Evolutionary conservation across 2,797 vertebrate species (phyloP).

Genomic region (Enteromius radiatus): DNA sequence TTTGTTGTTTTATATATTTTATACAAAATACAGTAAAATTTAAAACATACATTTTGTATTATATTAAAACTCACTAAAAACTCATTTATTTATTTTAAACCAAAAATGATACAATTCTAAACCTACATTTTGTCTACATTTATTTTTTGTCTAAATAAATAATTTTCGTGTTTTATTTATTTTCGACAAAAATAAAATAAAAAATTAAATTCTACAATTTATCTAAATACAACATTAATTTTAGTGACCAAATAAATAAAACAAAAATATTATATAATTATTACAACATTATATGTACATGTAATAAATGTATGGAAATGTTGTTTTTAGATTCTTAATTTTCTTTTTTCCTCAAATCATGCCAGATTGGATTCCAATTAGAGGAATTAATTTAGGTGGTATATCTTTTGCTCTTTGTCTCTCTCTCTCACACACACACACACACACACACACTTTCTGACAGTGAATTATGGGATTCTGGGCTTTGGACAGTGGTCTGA

Average conservation of each 20-base stretch:
- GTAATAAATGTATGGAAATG: neutral
- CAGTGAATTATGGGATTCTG: slow-evolving; percentile 83
- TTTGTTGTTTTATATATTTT: neutral
- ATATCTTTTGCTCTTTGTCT: slow-evolving; percentile 48
- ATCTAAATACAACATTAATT: neutral
- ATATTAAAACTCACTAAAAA: neutral
- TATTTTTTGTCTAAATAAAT: neutral
- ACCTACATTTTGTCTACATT: neutral
- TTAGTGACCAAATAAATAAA: neutral
- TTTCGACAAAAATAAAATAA: too few relatives aligned
- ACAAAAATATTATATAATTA: neutral
- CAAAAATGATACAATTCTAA: neutral
- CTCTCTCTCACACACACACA: slow-evolving; percentile 29
- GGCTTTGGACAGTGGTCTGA: slow-evolving; percentile 83
- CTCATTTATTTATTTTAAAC: neutral
- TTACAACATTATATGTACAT: neutral
- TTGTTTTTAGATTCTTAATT: neutral
- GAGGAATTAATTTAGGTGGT: neutral
- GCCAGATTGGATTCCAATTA: neutral
- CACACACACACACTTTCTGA: slow-evolving; percentile 64
- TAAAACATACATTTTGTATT: neutral
- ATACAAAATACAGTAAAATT: neutral
- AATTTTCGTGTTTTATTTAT: neutral
- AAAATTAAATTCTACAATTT: too few relatives aligned
- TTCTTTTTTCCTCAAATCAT: neutral